phyloP scores from a whole-genome alignment of 2,888 invertebrate species.

The Flexamia atlantica region DNA sequence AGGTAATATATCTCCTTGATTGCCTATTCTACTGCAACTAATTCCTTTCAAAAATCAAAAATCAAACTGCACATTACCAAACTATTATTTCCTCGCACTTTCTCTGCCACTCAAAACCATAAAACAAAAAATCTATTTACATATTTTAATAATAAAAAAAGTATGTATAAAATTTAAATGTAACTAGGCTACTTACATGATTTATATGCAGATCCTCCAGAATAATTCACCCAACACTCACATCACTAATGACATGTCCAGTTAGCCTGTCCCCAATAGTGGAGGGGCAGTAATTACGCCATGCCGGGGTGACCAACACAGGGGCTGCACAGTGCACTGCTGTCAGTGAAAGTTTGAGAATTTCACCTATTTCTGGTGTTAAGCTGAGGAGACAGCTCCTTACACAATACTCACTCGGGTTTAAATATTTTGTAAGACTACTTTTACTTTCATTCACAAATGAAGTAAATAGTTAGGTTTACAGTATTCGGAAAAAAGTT shows the following conservation, averaged over 20 bases:
- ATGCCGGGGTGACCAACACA: not conserved
- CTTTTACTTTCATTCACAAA: too few relatives aligned
- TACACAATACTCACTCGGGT: not conserved
- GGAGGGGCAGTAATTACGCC: not conserved
- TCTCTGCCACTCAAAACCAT: too few relatives aligned
- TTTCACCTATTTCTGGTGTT: constrained; percentile 9
- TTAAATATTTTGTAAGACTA: not conserved
- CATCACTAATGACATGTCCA: constrained; percentile 1
- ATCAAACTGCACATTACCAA: too few relatives aligned
- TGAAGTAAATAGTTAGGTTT: too few relatives aligned
- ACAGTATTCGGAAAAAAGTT: too few relatives aligned
- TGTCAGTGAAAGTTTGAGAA: constrained; percentile 4
- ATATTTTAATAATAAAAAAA: too few relatives aligned
- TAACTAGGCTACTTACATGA: constrained; percentile 7
- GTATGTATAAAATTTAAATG: too few relatives aligned
- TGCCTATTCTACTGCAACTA: too few relatives aligned
- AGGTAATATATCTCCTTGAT: too few relatives aligned
- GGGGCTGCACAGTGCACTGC: not conserved
- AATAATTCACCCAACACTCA: not conserved
- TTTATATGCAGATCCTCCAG: not conserved
- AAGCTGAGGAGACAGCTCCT: not conserved
- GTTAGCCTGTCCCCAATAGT: not conserved
- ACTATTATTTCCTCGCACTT: too few relatives aligned
- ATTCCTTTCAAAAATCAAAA: too few relatives aligned
- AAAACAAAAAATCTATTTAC: too few relatives aligned